These are phyloP conservation scores for Sinosuthora webbiana DNA, from an alignment of 2,113 vertebrate species.

Conservation along the genomic window DNA sequence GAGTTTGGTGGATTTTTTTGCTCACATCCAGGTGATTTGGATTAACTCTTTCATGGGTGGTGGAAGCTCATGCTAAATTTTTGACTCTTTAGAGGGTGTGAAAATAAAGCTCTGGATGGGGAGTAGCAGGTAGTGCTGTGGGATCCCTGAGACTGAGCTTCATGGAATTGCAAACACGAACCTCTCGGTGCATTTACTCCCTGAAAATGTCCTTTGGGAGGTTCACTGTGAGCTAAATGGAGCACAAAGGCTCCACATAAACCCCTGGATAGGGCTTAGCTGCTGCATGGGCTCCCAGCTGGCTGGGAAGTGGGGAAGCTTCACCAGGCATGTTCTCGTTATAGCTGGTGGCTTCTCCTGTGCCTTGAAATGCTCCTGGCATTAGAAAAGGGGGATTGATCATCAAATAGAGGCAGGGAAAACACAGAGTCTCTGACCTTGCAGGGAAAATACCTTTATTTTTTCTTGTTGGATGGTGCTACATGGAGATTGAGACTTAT, in stretches of 20 bases:
- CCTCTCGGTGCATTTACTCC: neutral
- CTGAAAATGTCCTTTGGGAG: neutral
- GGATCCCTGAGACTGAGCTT: neutral
- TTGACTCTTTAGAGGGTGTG: rapidly evolving
- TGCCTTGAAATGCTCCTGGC: neutral
- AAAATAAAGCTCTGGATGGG: neutral
- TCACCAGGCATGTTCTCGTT: neutral
- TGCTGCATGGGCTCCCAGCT: neutral
- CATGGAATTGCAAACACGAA: neutral
- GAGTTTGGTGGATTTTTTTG: neutral
- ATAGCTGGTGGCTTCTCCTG: neutral
- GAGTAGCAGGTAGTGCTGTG: neutral
- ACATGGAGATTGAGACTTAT: neutral
- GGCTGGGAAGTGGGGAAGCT: neutral
- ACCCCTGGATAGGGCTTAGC: neutral
- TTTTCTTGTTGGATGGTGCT: neutral
- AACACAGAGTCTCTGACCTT: neutral
- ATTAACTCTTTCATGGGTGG: neutral
- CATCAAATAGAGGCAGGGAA: neutral
- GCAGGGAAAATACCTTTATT: neutral
- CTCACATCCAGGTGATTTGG: neutral
- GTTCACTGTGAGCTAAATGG: neutral
- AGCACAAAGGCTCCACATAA: neutral
- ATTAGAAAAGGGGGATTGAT: neutral
- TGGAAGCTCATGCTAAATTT: neutral